Percentiles rank a stretch among this genome's conserved stretches.
These are phyloP conservation scores for Manis javanica DNA, from an alignment of 2,797 vertebrate genomes.

Conservation along the genomic window DNA sequence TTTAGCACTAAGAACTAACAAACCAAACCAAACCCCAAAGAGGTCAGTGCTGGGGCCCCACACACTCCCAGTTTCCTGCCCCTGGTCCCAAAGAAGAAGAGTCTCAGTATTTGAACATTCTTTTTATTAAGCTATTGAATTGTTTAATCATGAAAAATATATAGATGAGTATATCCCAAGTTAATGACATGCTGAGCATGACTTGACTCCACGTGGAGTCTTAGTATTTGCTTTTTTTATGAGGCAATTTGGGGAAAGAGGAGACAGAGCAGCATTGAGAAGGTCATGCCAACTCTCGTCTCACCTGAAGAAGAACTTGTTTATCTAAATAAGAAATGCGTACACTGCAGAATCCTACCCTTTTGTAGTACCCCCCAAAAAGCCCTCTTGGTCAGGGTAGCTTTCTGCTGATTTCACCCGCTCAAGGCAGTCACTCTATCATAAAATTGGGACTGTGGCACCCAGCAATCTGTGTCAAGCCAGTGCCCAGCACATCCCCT, in stretches of 20 bases:
- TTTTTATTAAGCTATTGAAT: not conserved
- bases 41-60: not conserved
- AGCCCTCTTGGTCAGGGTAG: not conserved
- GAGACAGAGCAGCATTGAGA: not conserved
- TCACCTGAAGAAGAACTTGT: not conserved
- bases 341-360: not conserved
- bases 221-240: not conserved
- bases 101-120: not conserved
- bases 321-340: not conserved
- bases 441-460: not conserved
- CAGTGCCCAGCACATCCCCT: not conserved
- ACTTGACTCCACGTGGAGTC: not conserved
- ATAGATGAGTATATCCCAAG: not conserved
- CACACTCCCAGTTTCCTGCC: not conserved
- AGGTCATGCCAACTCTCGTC: not conserved
- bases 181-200: not conserved
- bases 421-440: not conserved
- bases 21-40: not conserved
- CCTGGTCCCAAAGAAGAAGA: not conserved
- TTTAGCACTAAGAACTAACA: not conserved
- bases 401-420: not conserved
- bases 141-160: slow-evolving; percentile 45
- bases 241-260: not conserved
- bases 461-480: not conserved
- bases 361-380: not conserved